Base-by-base conservation (phyloP, 2,113 vertebrate species). In the Neolamprologus variostigma region DNA sequence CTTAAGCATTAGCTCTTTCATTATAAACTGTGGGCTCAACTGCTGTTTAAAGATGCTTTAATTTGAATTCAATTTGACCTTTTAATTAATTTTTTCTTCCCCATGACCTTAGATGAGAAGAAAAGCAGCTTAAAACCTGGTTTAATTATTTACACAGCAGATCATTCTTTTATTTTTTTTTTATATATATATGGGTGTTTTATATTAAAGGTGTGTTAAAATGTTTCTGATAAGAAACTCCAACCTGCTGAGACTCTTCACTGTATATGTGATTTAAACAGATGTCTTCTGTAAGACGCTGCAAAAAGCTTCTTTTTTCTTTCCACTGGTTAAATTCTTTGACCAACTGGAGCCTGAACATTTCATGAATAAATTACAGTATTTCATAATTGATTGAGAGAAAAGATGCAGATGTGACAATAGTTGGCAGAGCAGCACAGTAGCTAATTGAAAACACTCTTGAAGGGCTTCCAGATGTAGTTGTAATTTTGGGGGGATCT, bases 371-470 rank as follows among this genome's bases (percentile, higher is more conserved):
- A 92, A 96, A 89, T 94, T 11, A 94, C 59, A 51, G 57, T 26
- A 51, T 54, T 93, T 92, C 89, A 93, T 95, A 89, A 94, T 93
- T 91, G 89, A 95, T 93, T 80, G 84, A 82, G 85, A 86, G 80
- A 92, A 90, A 81, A 89, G 82, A 89, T 86, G 93, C 88, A 92
- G 90, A 94, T 90, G 92, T 90, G 92, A 92, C 90, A 85, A 79
- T 81, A 78, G 90, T 81, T 93, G 91, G 91, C 88, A 80, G 79
- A 84, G 80, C 61, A 4, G 12, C 88, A 4, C 53, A 10, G 81
- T 7, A 31, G 40, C 85, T 87, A 26, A 90, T 90, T 92, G 88
- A 89, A 85, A 66, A 54, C 13, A 11, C 9, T 59, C 17, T 86
- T 88, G 90, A 92, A 92, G 89, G n/a, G 47, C 7, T 87, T 92